phyloP scores from a whole-genome alignment of 2,113 vertebrate genomes.

The Acinonyx jubatus region DNA sequence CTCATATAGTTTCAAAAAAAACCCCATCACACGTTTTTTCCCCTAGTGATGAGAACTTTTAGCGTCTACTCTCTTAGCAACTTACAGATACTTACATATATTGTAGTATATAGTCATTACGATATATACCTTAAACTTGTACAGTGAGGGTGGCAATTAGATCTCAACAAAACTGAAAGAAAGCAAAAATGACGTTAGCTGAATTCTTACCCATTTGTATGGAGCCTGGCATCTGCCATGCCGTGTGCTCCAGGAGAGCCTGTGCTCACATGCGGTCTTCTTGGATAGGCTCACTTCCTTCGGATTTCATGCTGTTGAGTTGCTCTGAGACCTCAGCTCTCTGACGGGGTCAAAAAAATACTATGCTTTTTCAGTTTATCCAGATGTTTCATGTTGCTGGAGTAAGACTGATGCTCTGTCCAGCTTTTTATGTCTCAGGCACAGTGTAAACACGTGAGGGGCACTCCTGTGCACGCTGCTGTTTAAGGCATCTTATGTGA shows the following conservation, averaged over 20 bases:
- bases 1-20: not conserved
- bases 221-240: not conserved
- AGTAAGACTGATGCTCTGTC: not conserved
- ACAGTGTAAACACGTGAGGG: not conserved
- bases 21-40: not conserved
- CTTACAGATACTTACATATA: not conserved
- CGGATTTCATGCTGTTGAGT: not conserved
- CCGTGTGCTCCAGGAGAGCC: too few relatives aligned
- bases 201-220: not conserved
- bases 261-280: not conserved
- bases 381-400: not conserved
- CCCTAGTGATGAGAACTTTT: not conserved
- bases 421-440: not conserved
- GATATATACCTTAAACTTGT: not conserved
- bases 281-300: not conserved
- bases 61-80: not conserved
- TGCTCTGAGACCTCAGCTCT: not conserved
- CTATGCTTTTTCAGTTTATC: not conserved
- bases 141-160: not conserved
- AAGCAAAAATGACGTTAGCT: not conserved
- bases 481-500: not conserved
- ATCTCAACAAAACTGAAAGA: not conserved
- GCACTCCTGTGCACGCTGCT: not conserved
- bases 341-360: not conserved
- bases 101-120: not conserved